Conservation (phyloP, 2,113 vertebrate species). For the Ardeotis arabs region DNA sequence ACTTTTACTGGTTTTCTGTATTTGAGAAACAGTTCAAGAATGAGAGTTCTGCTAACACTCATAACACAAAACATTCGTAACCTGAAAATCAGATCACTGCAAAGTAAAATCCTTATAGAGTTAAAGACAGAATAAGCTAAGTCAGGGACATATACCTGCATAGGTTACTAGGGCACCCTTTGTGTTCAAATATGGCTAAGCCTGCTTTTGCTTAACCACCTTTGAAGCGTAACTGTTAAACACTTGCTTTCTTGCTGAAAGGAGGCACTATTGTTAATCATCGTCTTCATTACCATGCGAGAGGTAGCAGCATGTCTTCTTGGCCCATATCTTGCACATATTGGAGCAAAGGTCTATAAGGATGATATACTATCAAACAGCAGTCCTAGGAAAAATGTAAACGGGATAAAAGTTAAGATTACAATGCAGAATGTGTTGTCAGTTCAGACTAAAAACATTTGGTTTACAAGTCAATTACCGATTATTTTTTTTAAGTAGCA, state of each 20-base stretch:
- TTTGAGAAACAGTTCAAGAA: neutral
- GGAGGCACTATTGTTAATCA: conserved; percentile 37
- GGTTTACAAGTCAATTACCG: conserved; percentile 51
- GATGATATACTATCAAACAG: conserved; percentile 99
- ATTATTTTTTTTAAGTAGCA: conserved; percentile 2
- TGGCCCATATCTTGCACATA: conserved; percentile 99
- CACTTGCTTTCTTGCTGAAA: conserved; percentile 14
- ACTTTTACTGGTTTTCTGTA: neutral
- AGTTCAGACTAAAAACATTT: conserved; percentile 35
- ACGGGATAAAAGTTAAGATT: conserved; percentile 63
- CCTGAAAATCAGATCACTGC: neutral
- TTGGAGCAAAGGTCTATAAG: conserved; percentile 95
- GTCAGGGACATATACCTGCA: neutral
- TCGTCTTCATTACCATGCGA: conserved; percentile 88
- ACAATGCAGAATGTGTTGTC: conserved; percentile 52
- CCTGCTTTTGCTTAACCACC: neutral
- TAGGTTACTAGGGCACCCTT: neutral
- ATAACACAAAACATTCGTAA: too few species aligned
- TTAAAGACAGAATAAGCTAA: neutral
- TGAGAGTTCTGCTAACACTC: neutral
- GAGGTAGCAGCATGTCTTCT: conserved; percentile 97
- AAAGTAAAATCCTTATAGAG: neutral
- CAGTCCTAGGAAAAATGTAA: conserved; percentile 88
- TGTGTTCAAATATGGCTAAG: neutral
- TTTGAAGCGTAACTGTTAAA: neutral